Conservation (phyloP, 1,140 invertebrate genomes). For the Potamilus streckersoni region DNA sequence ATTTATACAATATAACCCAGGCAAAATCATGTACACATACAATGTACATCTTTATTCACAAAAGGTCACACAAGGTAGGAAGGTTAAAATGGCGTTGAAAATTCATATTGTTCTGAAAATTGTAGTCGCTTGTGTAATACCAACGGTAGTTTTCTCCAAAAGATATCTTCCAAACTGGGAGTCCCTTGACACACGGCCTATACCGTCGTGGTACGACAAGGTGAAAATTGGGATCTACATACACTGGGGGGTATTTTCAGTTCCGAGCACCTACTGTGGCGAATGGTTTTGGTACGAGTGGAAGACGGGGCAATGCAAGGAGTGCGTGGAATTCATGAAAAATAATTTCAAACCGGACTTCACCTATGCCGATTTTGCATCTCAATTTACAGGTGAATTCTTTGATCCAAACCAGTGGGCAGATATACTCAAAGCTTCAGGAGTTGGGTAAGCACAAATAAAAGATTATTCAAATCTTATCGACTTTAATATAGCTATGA, state of each 20-base stretch:
- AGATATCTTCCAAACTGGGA: slow-evolving; percentile 57
- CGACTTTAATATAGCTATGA: too few relatives aligned
- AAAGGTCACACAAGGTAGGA: too few relatives aligned
- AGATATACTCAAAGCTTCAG: slow-evolving; percentile 37
- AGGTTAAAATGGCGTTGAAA: too few relatives aligned
- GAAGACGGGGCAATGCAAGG: slow-evolving; percentile 22
- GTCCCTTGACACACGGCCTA: slow-evolving; percentile 65
- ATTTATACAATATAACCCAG: too few relatives aligned
- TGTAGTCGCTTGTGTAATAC: too few relatives aligned
- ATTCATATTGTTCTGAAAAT: too few relatives aligned
- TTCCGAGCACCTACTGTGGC: slow-evolving; percentile 51
- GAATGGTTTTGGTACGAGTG: slow-evolving; percentile 57
- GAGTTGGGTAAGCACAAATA: slow-evolving; percentile 34
- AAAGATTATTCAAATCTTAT: too few relatives aligned
- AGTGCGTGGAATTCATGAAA: slow-evolving; percentile 50
- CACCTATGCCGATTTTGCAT: slow-evolving; percentile 53
- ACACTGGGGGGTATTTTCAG: slow-evolving; percentile 57
- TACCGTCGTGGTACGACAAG: slow-evolving; percentile 67
- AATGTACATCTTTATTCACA: too few relatives aligned
- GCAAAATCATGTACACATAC: too few relatives aligned
- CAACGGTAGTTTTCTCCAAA: not conserved
- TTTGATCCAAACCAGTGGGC: slow-evolving; percentile 43
- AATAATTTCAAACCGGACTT: slow-evolving; percentile 54
- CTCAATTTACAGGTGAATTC: slow-evolving; percentile 46
- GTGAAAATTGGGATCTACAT: slow-evolving; percentile 66